Evolutionary conservation across 2,113 vertebrate genomes (phyloP), one percentile per base, ranked within the genome.

Genomic region (Amblyornis subalaris): DNA sequence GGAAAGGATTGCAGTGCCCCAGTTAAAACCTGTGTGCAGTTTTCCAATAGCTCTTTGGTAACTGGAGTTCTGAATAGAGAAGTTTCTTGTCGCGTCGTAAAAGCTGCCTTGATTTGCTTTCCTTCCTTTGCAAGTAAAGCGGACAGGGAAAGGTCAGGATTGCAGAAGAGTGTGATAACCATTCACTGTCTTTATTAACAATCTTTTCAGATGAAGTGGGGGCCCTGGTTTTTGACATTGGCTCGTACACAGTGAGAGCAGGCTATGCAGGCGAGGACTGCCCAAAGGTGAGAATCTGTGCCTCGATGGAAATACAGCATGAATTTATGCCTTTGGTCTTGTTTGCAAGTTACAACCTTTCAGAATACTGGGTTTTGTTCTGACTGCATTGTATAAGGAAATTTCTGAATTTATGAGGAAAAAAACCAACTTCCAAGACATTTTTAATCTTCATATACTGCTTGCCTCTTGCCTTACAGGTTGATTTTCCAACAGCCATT

Each of bases 211-310:
- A 99, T 98, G 99, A 99, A 97, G 99, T 99, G 54, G 99, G 99
- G 61, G 99, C 99, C 40, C 97, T 99, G 94, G 99, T 99, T 89
- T 99, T 99, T 88, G 99, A 99, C 97, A 99, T 99, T 64, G 99
- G 99, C 78, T 99, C 99, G 0, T 99, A 99, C 88, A 99, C 99
- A 8, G 99, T 99, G 82, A 98, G 99, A 98, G 99, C 99, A 87
- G 99, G 99, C 87, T 99, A 99, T 92, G 99, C 99, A 40, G 99
- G 99, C 47, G 99, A 99, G 97, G 99, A 99, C 94, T 99, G 99
- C 95, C 99, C 99, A 71, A 99, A 99, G 98, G 99, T 99, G 98
- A 97, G 95, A 91, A 82, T 67, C 50, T 86, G 58, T 73, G 82
- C 42, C 54, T 70, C 19, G 2, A 5, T 50, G 33, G 20, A 61